Evolutionary conservation across 2,113 vertebrate species (phyloP).

Genomic region (Meleagris gallopavo): DNA sequence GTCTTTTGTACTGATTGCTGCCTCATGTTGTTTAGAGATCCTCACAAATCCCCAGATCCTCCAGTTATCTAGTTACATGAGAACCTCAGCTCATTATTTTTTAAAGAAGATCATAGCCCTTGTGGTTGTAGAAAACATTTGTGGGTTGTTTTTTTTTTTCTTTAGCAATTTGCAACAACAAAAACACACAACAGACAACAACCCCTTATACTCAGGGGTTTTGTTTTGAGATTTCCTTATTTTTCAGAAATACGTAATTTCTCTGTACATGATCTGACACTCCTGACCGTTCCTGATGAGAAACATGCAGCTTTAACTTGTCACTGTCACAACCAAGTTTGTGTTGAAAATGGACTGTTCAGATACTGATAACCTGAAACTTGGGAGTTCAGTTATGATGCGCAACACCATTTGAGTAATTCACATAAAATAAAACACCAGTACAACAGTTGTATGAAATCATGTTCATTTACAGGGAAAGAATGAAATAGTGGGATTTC

Average conservation of each 20-base stretch:
- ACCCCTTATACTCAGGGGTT: background rate
- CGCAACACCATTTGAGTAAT: background rate
- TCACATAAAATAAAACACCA: background rate
- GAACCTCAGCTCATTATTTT: background rate
- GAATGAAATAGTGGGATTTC: background rate
- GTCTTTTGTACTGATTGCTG: background rate
- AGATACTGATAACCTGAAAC: background rate
- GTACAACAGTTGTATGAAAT: background rate
- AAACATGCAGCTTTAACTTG: background rate
- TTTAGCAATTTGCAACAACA: background rate
- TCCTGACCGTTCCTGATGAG: background rate
- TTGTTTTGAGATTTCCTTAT: background rate
- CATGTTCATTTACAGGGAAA: background rate
- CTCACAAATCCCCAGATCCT: background rate
- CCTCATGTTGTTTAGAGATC: background rate
- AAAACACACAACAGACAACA: background rate
- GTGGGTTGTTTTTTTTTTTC: no score
- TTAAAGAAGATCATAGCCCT: background rate
- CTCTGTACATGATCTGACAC: background rate
- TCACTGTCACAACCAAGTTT: background rate
- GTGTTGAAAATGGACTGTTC: accelerated
- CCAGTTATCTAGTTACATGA: background rate
- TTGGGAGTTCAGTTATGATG: background rate
- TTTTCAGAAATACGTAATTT: background rate
- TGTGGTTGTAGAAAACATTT: background rate